Evolutionary conservation across 2,888 invertebrate species (phyloP), one percentile per base, ranked within the genome.

Genomic region (Actias luna): DNA sequence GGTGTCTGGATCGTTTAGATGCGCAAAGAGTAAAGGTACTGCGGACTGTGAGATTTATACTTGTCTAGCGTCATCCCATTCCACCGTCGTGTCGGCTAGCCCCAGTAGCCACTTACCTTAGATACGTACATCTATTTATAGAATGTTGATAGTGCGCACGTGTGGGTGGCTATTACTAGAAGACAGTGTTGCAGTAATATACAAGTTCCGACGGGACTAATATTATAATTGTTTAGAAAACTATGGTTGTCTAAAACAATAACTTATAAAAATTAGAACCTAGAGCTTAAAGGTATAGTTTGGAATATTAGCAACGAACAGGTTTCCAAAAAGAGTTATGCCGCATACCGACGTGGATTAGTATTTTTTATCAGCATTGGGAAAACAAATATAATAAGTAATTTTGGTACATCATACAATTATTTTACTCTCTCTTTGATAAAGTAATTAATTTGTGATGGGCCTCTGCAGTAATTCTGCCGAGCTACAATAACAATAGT

Each of bases 51-150:
- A 67, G 69, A 72, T 72, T 78, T 76, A 68, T 73, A 72, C 69
- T 80, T 80, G 76, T 81, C 87, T 89, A 84, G 88, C 84, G 8
- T 27, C 27, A 29, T 84, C 85, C 85, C 61, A 52, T 63, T 14
- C 35, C 35, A 14, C 16, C 39, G 39, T 39, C 36, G 4, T 67
- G 22, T 52, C 73, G 46, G 46, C 46, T 46, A 46, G 22, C 22
- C 64, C 73, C 18, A 22, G 18, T 46, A 46, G 22, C 22, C 64
- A 64, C 66, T 67, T 67, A 67, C 58, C 31, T 60, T 58, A 18
- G 27, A 50, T 67, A 65, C 64, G 5, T 52, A 52, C 29, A 5
- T 52, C 18, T 52, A 52, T 52, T 52, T 52, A 52, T 52, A 52
- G 29, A 27, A n/a, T n/a, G n/a, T n/a, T 52, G 3, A 52, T 27